phyloP scores from a whole-genome alignment of 92 coral and sea anemone genomes.

The Palythoa heliodiscus region DNA sequence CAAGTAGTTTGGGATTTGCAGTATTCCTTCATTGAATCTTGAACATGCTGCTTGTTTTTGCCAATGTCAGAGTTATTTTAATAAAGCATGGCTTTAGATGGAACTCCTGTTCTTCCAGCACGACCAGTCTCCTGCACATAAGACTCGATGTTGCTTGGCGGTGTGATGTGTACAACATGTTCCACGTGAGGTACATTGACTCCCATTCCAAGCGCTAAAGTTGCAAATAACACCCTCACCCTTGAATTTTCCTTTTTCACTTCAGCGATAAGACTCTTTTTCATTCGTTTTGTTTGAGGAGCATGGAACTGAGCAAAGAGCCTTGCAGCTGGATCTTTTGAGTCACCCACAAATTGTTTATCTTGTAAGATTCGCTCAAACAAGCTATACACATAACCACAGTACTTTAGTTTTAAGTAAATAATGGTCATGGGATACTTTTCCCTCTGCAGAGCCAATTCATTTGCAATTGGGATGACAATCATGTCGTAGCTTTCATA shows the following conservation, averaged over 20 bases:
- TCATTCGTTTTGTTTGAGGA: conserved; percentile 49
- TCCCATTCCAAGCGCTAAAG: conserved; percentile 84
- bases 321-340: conserved; percentile 31
- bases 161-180: conserved; percentile 62
- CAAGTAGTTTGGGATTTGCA: conserved; percentile 56
- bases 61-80: conserved; percentile 65
- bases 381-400: conserved; percentile 38
- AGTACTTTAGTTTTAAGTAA: conserved; percentile 49
- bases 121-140: conserved; percentile 74
- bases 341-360: conserved; percentile 37
- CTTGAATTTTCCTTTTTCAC: conserved; percentile 61
- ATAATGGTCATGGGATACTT: conserved; percentile 49
- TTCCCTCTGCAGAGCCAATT: conserved; percentile 13
- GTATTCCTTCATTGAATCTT: conserved; percentile 59
- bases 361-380: conserved; percentile 42
- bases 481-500: conserved; percentile 34
- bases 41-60: conserved; percentile 49
- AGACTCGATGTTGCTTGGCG: conserved; percentile 64
- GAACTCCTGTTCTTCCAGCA: conserved; percentile 62
- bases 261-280: conserved; percentile 38
- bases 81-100: conserved; percentile 50
- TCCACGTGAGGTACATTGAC: conserved; percentile 65
- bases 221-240: conserved; percentile 67
- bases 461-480: conserved; percentile 46
- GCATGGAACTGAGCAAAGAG: conserved; percentile 53